A percentile compares a stretch with the other conserved stretches of the same genome.
Evolutionary conservation across 2,113 vertebrate species (phyloP).

Genomic region (Dromiciops gliroides): DNA sequence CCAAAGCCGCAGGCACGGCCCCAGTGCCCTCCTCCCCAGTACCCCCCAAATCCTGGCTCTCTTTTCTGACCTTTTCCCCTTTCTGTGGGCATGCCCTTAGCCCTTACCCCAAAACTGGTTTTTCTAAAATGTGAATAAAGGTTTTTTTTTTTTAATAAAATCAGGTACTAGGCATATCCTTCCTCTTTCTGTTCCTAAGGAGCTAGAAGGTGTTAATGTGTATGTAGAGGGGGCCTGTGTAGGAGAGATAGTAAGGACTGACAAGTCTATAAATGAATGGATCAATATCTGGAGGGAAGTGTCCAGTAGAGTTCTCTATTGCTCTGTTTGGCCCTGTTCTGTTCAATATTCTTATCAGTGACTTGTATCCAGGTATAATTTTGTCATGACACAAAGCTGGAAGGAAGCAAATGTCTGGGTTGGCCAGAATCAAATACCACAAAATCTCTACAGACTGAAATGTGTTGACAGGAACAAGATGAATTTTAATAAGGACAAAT

Average conservation of each 20-base stretch:
- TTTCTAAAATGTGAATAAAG: slow-evolving; percentile 81
- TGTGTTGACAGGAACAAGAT: background rate
- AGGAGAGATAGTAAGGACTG: background rate
- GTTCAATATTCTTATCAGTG: background rate
- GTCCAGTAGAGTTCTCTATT: background rate
- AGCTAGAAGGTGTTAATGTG: background rate
- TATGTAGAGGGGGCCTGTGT: background rate
- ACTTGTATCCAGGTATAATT: background rate
- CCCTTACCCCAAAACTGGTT: slow-evolving; percentile 58
- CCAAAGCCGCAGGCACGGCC: background rate
- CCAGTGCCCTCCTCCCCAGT: background rate
- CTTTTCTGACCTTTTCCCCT: slow-evolving; percentile 20
- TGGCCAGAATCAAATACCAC: background rate
- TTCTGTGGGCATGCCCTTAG: slow-evolving; percentile 27
- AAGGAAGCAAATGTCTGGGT: background rate
- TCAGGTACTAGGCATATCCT: slow-evolving; percentile 40
- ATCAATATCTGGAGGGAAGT: background rate
- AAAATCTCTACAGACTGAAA: background rate
- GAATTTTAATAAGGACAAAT: background rate
- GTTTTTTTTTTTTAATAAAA: slow-evolving; percentile 74
- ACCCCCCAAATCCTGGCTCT: slow-evolving; percentile 30
- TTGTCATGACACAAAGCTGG: background rate
- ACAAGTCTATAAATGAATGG: background rate
- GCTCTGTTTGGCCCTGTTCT: background rate
- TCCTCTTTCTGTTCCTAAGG: background rate